Base-by-base conservation (phyloP, 2,888 invertebrate genomes). In the Piscicola geometra region DNA sequence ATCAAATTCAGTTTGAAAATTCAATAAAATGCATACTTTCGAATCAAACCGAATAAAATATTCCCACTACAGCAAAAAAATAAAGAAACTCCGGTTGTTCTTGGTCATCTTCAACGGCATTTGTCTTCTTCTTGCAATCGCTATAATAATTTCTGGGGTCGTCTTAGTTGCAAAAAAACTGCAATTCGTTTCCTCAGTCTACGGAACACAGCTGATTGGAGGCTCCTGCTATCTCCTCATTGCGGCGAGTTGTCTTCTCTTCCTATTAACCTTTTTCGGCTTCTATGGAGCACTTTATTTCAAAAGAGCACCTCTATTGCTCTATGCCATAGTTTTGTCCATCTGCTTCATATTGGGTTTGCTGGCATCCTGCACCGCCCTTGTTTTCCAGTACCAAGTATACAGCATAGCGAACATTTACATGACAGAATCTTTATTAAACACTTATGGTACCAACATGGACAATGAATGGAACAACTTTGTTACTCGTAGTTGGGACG, bases 401-500 rank as follows among this genome's bases (percentile, higher is more conserved):
- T 68, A 67, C n/a, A 35, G 68, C 28, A 32, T 76, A 28, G 74
- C 75, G 12, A 76, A 50, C 35, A 41, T 74, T 41, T 76, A 76
- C 76, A 76, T 76, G 76, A 66, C 28, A 30, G 76, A 76, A 32
- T 76, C 76, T 0, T 64, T 76, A 33, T 69, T 76, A n/a, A 66
- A 47, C 33, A 69, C 56, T n/a, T 76, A 76, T 32, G 76, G 76
- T 3, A 74, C 74, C 30, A 52, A 76, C 69, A 76, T 76, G 76
- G 67, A 76, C 18, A 36, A 76, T 33, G 33, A 36, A 0, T 76
- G 69, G 36, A 74, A 76, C 70, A 76, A 76, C 32, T 73, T 74
- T 36, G 76, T 76, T 12, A 76, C 76, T 21, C 41, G 76, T 15
- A 76, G 76, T 68, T 76, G 76, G 76, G 76, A 76, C 56, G 76